Conservation (phyloP, 2,113 vertebrate species). For the Dasyornis broadbenti region DNA sequence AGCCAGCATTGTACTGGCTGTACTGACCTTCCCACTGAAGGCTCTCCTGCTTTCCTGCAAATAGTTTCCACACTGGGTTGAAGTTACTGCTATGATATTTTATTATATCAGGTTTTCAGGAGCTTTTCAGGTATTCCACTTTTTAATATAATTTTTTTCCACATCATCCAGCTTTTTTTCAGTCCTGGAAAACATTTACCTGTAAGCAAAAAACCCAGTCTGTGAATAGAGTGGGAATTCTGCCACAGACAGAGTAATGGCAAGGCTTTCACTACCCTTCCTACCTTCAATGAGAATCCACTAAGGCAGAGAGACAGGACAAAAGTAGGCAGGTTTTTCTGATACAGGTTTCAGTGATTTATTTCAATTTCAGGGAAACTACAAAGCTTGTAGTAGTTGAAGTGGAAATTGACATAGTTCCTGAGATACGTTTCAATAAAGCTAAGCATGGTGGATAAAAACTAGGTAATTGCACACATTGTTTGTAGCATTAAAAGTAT, state of each 20-base stretch:
- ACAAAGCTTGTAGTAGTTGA: not conserved
- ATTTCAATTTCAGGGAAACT: not conserved
- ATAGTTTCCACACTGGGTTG: not conserved
- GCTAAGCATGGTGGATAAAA: not conserved
- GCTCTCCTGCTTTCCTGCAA: not conserved
- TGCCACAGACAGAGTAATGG: not conserved
- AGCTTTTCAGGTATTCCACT: not conserved
- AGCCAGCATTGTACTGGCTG: not conserved
- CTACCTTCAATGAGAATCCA: not conserved
- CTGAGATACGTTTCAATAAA: not conserved
- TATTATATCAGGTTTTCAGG: not conserved
- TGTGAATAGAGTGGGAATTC: not conserved
- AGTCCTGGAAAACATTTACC: not conserved
- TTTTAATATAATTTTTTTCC: not conserved
- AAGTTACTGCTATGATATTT: not conserved
- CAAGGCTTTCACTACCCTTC: not conserved
- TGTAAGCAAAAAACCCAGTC: not conserved
- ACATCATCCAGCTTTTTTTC: not conserved
- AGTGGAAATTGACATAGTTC: not conserved
- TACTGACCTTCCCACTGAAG: not conserved
- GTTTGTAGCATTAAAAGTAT: not conserved
- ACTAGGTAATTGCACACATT: not conserved
- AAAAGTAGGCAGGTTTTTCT: not conserved
- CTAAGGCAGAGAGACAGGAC: not conserved
- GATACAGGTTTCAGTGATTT: not conserved